phyloP scores from a whole-genome alignment of 2,797 vertebrate species.

The Remorina albescens region DNA sequence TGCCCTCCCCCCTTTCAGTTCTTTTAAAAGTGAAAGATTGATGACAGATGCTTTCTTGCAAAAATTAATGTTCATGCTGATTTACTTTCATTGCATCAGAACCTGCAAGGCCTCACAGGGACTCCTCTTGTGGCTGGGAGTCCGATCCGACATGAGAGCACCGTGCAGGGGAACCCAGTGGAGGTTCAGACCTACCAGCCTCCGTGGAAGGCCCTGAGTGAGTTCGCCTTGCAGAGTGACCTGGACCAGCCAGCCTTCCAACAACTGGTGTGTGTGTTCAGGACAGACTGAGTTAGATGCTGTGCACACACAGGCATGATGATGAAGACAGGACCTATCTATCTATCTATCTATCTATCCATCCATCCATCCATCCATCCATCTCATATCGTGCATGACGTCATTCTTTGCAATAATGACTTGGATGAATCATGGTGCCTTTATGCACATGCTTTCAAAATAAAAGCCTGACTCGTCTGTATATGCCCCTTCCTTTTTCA shows the following conservation, averaged over 20 bases:
- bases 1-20: background rate
- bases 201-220: constrained; percentile 97
- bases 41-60: background rate
- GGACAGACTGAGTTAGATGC: constrained; percentile 19
- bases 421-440: background rate
- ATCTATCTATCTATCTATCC: constrained; percentile 21
- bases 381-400: constrained; percentile 1
- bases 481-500: too few species aligned
- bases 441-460: constrained; percentile 13
- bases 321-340: background rate
- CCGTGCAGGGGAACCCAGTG: constrained; percentile 93
- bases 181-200: constrained; percentile 99
- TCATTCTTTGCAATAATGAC: background rate
- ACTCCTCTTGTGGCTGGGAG: constrained; percentile 96
- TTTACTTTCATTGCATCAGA: constrained; percentile 77
- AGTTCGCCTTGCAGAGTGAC: constrained; percentile 97
- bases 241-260: constrained; percentile 97
- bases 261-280: constrained; percentile 89
- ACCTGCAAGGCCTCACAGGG: constrained; percentile 95
- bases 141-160: constrained; percentile 94
- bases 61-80: background rate
- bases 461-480: constrained; percentile 1
- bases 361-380: constrained; percentile 22
- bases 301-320: constrained; percentile 15
- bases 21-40: background rate